Percentiles rank a stretch among this genome's conserved stretches.
phyloP scores from a whole-genome alignment of 2,113 vertebrate species.

The Leptodactylus fuscus region DNA sequence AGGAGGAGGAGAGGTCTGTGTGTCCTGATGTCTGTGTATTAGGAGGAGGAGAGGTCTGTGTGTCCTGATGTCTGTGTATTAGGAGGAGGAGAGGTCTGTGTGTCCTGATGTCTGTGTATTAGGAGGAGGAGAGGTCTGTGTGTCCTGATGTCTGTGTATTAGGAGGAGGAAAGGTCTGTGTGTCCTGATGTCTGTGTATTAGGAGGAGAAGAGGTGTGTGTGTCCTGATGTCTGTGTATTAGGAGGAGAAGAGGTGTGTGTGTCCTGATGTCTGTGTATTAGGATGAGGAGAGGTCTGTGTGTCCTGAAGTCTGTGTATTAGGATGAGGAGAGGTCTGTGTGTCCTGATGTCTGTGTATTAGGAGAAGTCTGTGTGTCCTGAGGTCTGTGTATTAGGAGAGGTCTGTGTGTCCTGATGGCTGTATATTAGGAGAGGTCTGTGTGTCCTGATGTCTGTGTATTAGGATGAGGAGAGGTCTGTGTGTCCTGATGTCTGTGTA shows the following conservation, averaged over 20 bases:
- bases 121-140: background rate
- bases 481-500: constrained; percentile 13
- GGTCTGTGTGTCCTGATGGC: constrained; percentile 4
- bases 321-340: constrained; percentile 11
- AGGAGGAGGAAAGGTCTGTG: constrained; percentile 13
- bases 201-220: background rate
- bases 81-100: constrained; percentile 7
- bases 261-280: constrained; percentile 17
- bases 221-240: constrained; percentile 13
- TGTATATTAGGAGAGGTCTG: background rate
- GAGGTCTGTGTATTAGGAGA: constrained; percentile 16
- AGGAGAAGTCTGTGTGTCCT: background rate
- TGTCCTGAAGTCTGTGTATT: constrained; percentile 16
- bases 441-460: constrained; percentile 13
- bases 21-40: constrained; percentile 1
- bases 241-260: background rate
- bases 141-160: background rate
- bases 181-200: constrained; percentile 13
- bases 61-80: constrained; percentile 9
- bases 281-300: constrained; percentile 13
- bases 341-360: constrained; percentile 12
- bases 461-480: constrained; percentile 5
- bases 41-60: constrained; percentile 9
- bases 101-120: constrained; percentile 9
- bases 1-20: background rate